Evolutionary conservation across 2,113 vertebrate species (phyloP).

Genomic region (Hemichromis elongatus): DNA sequence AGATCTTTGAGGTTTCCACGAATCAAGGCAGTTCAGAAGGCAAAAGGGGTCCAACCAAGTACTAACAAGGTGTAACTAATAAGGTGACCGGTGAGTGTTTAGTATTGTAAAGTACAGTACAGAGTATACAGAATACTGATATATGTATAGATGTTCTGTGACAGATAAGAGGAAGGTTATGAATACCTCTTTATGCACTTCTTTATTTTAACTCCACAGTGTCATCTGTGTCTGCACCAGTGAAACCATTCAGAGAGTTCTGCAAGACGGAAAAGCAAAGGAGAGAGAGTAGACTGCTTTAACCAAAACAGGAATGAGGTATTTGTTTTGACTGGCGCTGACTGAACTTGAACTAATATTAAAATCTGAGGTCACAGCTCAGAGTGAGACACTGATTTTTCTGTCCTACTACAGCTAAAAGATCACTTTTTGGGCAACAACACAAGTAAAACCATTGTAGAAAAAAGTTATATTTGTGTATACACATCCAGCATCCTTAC

Average conservation of each 20-base stretch:
- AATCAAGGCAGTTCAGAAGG: background rate
- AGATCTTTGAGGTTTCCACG: background rate
- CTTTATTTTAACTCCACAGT: constrained; percentile 6
- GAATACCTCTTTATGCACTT: background rate
- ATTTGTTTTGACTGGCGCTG: constrained; percentile 38
- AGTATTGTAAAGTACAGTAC: background rate
- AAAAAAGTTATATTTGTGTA: background rate
- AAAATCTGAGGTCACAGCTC: constrained; percentile 10
- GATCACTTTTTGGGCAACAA: background rate
- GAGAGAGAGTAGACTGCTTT: background rate
- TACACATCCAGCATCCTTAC: background rate
- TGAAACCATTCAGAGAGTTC: constrained; percentile 53
- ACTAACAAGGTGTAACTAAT: background rate
- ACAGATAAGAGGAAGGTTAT: background rate
- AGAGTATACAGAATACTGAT: background rate
- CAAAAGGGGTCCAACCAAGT: background rate
- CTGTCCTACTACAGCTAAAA: background rate
- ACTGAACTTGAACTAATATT: background rate
- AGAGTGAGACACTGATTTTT: background rate
- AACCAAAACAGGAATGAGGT: background rate
- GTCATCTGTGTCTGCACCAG: constrained; percentile 28
- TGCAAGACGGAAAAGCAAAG: background rate
- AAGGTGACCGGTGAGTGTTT: background rate
- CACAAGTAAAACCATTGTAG: background rate
- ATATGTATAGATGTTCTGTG: background rate